Conservation (phyloP, 2,888 invertebrate species). For the Amphipoea lucens region DNA sequence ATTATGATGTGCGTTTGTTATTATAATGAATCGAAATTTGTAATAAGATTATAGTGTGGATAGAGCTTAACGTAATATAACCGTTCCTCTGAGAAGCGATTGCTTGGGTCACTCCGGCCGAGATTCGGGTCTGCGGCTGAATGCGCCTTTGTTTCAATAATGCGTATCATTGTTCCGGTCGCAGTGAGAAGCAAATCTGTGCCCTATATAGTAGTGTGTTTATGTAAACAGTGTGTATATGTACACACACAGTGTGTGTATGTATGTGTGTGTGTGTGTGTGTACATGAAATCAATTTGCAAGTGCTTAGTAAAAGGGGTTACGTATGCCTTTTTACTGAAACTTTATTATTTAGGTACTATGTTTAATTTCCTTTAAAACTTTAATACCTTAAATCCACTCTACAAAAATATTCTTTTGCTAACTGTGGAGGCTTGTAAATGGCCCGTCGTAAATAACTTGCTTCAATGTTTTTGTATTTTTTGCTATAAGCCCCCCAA, state of each 20-base stretch:
- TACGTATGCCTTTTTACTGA: background rate
- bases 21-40: background rate
- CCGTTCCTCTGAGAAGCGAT: constrained; percentile 11
- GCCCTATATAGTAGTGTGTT: constrained; percentile 9
- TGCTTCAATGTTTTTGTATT: background rate
- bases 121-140: constrained; percentile 65
- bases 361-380: background rate
- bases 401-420: background rate
- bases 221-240: background rate
- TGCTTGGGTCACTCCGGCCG: constrained; percentile 59
- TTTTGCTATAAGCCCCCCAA: background rate
- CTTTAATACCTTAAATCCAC: background rate
- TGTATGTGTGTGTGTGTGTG: no score
- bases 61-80: constrained; percentile 10
- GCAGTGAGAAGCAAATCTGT: constrained; percentile 48
- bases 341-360: background rate
- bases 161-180: constrained; percentile 63
- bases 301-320: background rate
- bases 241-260: no score
- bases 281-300: background rate
- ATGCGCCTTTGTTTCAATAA: constrained; percentile 69
- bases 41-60: constrained; percentile 4
- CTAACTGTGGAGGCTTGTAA: background rate
- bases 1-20: background rate
- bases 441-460: background rate